A percentile compares a stretch with the other conserved stretches of the same genome.
phyloP scores from a whole-genome alignment of 2,797 vertebrate genomes.

The Cephalopachus bancanus region DNA sequence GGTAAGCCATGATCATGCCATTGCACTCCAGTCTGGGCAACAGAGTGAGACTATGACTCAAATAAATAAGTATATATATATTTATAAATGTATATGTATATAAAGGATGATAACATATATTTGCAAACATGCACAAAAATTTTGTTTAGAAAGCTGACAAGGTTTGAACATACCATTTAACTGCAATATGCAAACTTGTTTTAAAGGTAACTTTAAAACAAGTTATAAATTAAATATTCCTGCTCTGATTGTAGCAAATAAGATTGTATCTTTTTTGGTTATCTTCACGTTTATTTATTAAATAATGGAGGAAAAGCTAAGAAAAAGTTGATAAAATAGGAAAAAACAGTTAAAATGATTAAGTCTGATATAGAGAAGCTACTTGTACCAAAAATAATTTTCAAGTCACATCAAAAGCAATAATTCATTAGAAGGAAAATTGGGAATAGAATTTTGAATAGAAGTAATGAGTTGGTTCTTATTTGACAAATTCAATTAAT shows the following conservation, averaged over 20 bases:
- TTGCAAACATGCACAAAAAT: not conserved
- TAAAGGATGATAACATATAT: not conserved
- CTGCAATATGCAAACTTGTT: not conserved
- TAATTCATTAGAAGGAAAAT: not conserved
- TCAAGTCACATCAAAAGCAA: not conserved
- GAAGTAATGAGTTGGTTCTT: not conserved
- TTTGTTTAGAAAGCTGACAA: not conserved
- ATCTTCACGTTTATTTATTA: not conserved
- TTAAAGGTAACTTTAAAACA: not conserved
- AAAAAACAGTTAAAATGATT: not conserved
- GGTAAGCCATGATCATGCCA: no score
- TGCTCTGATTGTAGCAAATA: not conserved
- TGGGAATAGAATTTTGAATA: not conserved
- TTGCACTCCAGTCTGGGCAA: no score
- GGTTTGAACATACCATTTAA: not conserved
- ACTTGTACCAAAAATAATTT: not conserved
- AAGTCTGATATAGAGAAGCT: not conserved
- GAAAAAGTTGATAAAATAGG: not conserved
- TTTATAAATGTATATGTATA: no score
- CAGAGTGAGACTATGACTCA: no score
- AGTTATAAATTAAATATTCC: not conserved
- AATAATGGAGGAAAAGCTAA: not conserved
- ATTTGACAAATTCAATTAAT: not conserved
- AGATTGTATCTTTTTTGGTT: not conserved
- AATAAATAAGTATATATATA: no score